Evolutionary conservation across 2,888 invertebrate species (phyloP), one percentile per base, ranked within the genome.

Genomic region (Heliconius sara): DNA sequence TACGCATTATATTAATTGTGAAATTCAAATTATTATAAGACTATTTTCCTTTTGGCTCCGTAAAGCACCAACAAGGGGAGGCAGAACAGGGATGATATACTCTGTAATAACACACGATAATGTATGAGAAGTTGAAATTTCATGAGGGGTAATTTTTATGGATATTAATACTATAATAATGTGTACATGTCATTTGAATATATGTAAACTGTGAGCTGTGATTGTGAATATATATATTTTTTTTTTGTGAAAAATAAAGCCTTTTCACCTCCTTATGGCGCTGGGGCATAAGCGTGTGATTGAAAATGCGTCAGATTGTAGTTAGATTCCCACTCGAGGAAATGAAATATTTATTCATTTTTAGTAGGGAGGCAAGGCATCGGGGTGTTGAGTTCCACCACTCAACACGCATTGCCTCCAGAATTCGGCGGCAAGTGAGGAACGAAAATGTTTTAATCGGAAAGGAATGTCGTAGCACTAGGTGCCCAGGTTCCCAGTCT

Each of bases 41-140:
- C 43, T 60, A 73, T 73, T 73, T 73, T 60, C 73, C 73, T 73
- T 30, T 16, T 60, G 13, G 34, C 68, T 43, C 39, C 25, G 43
- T 43, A 68, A 68, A 43, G 60, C 34, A 60, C 34, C 34, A 73
- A 60, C 73, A 60, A 57, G 73, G 73, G 73, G 73, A 73, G 72
- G 34, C 72, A 34, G 12, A 60, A 76, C 75, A 67, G 67, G 80
- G 82, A 82, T 81, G 79, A 81, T 81, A 79, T 77, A 81, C 57
- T 77, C 81, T 75, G 81, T 80, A 76, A 81, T 81, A 81, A 85
- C 84, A 84, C 82, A 86, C 85, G 84, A 86, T 87, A 85, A 85
- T 85, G 85, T 85, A 84, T 83, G 84, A 83, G 82, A 84, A 85
- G 85, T 82, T 83, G 83, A 84, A 81, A 82, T 83, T 85, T 83